Percentiles rank a stretch among this genome's conserved stretches.
Evolutionary conservation across 2,888 invertebrate species (phyloP).

Genomic region (Drosophila neoperkinsi): DNA sequence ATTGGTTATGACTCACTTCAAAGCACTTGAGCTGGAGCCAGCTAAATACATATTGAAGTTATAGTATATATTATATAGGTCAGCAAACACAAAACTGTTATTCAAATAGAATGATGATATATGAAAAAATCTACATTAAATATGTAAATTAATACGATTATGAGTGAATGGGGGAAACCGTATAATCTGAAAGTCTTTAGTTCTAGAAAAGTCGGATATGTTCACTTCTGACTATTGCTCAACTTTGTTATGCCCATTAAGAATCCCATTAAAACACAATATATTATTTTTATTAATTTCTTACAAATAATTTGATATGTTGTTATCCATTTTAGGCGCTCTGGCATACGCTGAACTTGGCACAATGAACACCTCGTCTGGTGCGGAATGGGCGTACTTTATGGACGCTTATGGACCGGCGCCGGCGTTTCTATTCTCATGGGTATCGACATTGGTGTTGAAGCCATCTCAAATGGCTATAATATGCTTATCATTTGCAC

Average conservation of each 20-base stretch:
- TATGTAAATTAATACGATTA: not conserved
- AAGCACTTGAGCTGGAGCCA: too few species aligned
- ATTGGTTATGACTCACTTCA: too few species aligned
- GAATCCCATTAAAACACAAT: not conserved
- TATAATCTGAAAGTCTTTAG: not conserved
- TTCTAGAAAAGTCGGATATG: not conserved
- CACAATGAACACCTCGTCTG: conserved; percentile 97
- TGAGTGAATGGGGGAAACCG: not conserved
- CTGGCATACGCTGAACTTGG: conserved; percentile 97
- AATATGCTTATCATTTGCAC: conserved; percentile 96
- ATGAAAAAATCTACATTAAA: not conserved
- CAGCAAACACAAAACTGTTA: not conserved
- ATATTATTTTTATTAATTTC: not conserved
- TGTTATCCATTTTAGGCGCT: conserved; percentile 88
- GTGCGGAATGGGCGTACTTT: conserved; percentile 98
- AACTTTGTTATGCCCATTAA: not conserved
- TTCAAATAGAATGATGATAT: not conserved
- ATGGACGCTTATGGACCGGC: conserved; percentile 96
- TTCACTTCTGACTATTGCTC: not conserved
- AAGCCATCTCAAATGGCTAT: conserved; percentile 98
- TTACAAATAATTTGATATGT: not conserved
- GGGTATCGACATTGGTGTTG: conserved; percentile 96
- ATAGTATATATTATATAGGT: not conserved
- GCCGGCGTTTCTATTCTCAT: conserved; percentile 96
- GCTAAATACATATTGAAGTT: too few species aligned